Evolutionary conservation across 2,113 vertebrate genomes (phyloP).

Genomic region (Anas platyrhynchos): DNA sequence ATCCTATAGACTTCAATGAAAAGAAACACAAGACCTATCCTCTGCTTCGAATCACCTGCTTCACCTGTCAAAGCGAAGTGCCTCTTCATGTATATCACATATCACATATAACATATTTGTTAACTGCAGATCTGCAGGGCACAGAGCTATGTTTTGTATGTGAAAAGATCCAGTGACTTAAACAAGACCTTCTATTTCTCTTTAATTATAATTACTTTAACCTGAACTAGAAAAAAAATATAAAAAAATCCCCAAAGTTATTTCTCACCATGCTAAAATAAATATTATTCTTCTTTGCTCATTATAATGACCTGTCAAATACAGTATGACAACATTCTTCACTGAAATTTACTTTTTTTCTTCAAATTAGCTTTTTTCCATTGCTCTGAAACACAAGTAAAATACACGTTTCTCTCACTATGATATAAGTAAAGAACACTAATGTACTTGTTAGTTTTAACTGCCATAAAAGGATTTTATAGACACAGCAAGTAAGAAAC

Average conservation of each 20-base stretch:
- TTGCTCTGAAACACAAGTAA: neutral
- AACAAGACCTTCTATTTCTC: neutral
- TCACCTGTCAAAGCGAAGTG: neutral
- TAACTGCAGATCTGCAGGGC: neutral
- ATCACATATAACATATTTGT: neutral
- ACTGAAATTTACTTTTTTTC: neutral
- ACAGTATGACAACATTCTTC: neutral
- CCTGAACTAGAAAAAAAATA: neutral
- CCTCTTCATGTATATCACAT: neutral
- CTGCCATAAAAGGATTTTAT: neutral
- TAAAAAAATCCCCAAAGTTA: neutral
- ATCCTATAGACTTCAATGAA: neutral
- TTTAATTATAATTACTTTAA: neutral
- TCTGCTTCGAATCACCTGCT: neutral
- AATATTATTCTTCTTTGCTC: neutral
- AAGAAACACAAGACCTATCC: neutral
- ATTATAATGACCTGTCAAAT: neutral
- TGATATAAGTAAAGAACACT: neutral
- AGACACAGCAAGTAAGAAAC: neutral
- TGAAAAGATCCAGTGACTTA: neutral
- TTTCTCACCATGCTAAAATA: neutral
- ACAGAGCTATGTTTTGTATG: neutral
- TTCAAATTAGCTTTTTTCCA: neutral
- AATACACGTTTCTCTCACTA: neutral
- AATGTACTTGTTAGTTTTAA: neutral